Base-by-base conservation (phyloP, 2,888 invertebrate genomes). In the Limnephilus marmoratus region DNA sequence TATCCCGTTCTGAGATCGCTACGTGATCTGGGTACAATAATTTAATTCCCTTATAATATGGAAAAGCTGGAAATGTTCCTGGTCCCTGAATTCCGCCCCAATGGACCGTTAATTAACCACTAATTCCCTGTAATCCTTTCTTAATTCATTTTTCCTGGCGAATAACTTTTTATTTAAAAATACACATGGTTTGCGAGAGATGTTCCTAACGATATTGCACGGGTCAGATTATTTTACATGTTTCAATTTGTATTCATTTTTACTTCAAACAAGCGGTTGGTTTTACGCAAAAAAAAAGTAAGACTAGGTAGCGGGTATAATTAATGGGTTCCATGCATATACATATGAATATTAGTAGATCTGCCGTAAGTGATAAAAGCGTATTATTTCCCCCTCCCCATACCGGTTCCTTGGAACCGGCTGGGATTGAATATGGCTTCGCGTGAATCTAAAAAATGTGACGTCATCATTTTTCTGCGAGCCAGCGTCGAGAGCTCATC, bases 11-110 rank as follows among this genome's bases (percentile, higher is more conserved):
- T 89, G n/a, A n/a, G 37, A 80, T 37, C 31, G n/a, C 31, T 89
- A 89, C 88, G 88, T 89, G 88, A 80, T 89, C 88, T 29, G 88
- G 41, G 81, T 89, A 89, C 11, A 89, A 89, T 89, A 68, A 89
- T 89, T 89, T 89, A 81, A 89, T 89, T 89, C n/a, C 88, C 37
- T 89, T 89, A 37, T 89, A 89, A 37, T 89, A 89, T 68, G 88
- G 41, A 81, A 86, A 49, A 49, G 86, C 3, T 86, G 86, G 83
- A 83, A 37, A 53, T 24, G 80, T 80, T 11, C 49, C 53, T 24
- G 5, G 34, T 31, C 37, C 49, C 29, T 29, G 41, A 15, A 45
- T 45, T 45, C 86, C 37, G 80, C 80, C 88, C 80, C 80, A n/a
- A 45, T 24, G 88, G 88, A 31, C 80, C 80, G 80, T 37, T 89